Conservation (phyloP, 2,888 invertebrate genomes). For the Cryptus armator region DNA sequence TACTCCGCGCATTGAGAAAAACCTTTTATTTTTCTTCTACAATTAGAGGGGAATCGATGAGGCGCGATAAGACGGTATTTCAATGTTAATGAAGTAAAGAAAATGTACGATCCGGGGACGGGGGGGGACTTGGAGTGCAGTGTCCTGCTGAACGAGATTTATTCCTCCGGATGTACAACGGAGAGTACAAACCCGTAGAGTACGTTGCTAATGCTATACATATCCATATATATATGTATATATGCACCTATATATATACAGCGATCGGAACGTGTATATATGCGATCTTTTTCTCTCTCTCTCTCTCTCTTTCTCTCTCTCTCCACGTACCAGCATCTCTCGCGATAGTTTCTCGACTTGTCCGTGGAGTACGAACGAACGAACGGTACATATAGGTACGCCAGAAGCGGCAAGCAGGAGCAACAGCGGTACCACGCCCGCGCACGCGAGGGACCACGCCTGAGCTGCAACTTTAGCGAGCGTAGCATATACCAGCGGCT, state of each 20-base stretch:
- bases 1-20: conserved; percentile 3
- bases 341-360: conserved; percentile 48
- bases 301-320: no score
- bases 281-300: background rate
- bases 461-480: conserved; percentile 26
- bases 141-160: conserved; percentile 49
- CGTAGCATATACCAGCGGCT: conserved; percentile 6
- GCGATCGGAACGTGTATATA: conserved; percentile 16
- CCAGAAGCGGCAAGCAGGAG: conserved; percentile 47
- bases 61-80: conserved; percentile 35
- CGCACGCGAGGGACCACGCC: conserved; percentile 78
- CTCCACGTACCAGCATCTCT: conserved; percentile 44
- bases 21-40: background rate
- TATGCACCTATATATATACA: background rate
- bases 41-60: conserved; percentile 42
- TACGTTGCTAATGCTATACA: conserved; percentile 24
- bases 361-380: conserved; percentile 31
- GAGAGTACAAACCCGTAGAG: conserved; percentile 36
- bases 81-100: conserved; percentile 47
- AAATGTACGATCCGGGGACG: conserved; percentile 8
- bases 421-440: conserved; percentile 78
- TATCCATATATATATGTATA: conserved; percentile 10
- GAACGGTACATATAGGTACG: conserved; percentile 52
- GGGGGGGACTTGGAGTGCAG: conserved; percentile 18
- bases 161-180: conserved; percentile 50